A percentile compares a stretch with the other conserved stretches of the same genome.
Evolutionary conservation across 2,797 vertebrate genomes (phyloP).

Genomic region (Emys orbicularis): DNA sequence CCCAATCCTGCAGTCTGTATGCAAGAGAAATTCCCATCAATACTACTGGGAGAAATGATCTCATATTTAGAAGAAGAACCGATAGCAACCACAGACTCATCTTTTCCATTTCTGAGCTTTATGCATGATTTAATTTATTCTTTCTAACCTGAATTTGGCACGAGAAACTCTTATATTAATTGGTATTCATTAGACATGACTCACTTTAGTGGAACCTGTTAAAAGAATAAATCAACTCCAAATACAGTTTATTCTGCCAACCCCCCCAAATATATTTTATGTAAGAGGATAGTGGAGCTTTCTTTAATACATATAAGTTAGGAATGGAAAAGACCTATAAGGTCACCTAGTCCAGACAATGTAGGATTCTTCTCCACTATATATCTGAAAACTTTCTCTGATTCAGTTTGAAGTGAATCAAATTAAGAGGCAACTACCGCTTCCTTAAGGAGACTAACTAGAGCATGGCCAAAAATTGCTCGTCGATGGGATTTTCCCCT

Average conservation of each 20-base stretch:
- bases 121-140: background rate
- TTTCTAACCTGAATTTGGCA: background rate
- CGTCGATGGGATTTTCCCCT: background rate
- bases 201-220: background rate
- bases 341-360: background rate
- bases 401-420: background rate
- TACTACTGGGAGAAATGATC: background rate
- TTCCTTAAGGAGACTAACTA: background rate
- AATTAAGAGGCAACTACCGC: background rate
- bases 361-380: background rate
- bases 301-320: background rate
- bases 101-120: background rate
- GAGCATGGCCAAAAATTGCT: background rate
- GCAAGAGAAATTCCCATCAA: background rate
- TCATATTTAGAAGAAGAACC: background rate
- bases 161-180: background rate
- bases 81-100: rapidly evolving
- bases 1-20: background rate
- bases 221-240: background rate
- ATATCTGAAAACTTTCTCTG: background rate
- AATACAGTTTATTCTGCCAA: conserved; percentile 1
- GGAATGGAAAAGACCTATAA: background rate
- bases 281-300: background rate
- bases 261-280: background rate
- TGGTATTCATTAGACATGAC: background rate